Conservation (phyloP, 2,113 vertebrate genomes). For the Chunga burmeisteri region DNA sequence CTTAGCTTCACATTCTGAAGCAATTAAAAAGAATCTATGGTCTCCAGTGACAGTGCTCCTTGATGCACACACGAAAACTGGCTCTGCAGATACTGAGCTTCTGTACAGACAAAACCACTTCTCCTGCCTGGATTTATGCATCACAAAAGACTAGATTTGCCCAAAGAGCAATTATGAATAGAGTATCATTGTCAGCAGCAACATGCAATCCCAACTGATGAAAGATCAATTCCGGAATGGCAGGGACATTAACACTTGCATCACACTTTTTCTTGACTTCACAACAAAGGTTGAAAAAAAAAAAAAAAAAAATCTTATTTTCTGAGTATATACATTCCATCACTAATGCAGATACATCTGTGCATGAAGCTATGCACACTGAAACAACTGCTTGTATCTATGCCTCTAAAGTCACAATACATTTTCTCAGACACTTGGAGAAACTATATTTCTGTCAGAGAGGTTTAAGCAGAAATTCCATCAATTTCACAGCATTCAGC, state of each 20-base stretch:
- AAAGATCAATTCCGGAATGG: background rate
- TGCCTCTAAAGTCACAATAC: background rate
- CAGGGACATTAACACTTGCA: background rate
- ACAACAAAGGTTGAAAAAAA: background rate
- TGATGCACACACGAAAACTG: background rate
- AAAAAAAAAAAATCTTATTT: background rate
- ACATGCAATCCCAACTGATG: background rate
- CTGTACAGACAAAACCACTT: background rate
- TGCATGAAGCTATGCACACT: background rate
- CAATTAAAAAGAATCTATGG: background rate
- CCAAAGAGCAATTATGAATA: background rate
- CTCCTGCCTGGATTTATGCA: background rate
- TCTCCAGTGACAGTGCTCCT: background rate
- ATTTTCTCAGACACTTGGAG: background rate
- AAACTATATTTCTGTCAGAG: background rate
- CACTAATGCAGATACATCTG: background rate
- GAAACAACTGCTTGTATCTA: background rate
- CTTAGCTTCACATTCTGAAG: background rate
- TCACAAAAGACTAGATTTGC: background rate
- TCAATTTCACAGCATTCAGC: background rate
- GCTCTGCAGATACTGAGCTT: background rate
- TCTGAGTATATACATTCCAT: background rate
- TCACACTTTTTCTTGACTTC: background rate
- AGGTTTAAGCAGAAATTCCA: background rate
- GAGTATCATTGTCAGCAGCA: background rate